Conservation (phyloP, 2,113 vertebrate genomes). For the human region DNA sequence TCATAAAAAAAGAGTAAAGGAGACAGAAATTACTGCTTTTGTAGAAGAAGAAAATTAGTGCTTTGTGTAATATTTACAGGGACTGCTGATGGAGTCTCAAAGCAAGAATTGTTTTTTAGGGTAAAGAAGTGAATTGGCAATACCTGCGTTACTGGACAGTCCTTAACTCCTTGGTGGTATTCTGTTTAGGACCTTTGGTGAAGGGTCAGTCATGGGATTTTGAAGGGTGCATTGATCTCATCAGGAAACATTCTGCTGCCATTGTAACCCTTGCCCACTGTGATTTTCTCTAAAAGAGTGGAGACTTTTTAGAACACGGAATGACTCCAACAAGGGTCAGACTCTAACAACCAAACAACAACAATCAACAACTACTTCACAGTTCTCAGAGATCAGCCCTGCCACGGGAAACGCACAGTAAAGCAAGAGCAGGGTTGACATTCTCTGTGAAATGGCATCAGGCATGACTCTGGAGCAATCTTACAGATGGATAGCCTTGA, state of each 20-base stretch:
- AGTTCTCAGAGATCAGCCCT: neutral
- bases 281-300: neutral
- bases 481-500: neutral
- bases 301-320: slow-evolving; percentile 3
- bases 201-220: neutral
- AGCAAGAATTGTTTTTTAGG: neutral
- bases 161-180: neutral
- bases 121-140: neutral
- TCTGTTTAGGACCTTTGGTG: neutral
- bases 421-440: neutral
- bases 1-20: neutral
- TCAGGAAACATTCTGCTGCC: neutral
- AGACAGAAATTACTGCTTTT: neutral
- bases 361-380: neutral
- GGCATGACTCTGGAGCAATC: neutral
- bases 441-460: neutral
- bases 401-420: rapidly evolving
- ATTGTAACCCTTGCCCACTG: rapidly evolving
- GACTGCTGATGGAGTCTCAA: neutral
- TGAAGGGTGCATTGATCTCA: neutral
- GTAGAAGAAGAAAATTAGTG: neutral
- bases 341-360: slow-evolving; percentile 3
- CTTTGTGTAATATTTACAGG: neutral
- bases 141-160: neutral
- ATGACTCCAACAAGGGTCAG: neutral